Conservation (phyloP, 2,888 invertebrate genomes). For the Chelonus formosanus region DNA sequence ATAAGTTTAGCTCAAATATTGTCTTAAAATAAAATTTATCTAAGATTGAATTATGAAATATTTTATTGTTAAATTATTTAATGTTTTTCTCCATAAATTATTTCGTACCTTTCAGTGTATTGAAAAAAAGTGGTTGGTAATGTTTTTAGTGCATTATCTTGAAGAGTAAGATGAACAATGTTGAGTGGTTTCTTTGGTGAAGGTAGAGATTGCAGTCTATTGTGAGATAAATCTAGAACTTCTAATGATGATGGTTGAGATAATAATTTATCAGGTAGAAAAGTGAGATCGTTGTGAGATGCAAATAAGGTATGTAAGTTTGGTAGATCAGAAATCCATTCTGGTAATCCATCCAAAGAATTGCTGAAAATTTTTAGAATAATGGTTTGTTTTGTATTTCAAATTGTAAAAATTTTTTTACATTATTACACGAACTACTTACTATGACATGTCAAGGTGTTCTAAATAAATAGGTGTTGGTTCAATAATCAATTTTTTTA, state of each 20-base stretch:
- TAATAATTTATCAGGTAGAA: constrained; percentile 78
- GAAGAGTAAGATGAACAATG: constrained; percentile 74
- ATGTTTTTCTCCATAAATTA: too few relatives aligned
- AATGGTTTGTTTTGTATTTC: too few relatives aligned
- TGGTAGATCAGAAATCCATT: constrained; percentile 80
- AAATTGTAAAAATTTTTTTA: neutral
- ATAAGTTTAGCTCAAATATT: too few relatives aligned
- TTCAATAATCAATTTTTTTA: constrained; percentile 75
- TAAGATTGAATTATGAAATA: neutral
- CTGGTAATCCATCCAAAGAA: constrained; percentile 76
- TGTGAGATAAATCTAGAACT: constrained; percentile 80
- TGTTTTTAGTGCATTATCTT: constrained; percentile 79
- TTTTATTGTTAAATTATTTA: constrained; percentile 62
- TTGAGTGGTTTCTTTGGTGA: constrained; percentile 76
- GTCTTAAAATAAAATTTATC: neutral
- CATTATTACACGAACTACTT: constrained; percentile 48
- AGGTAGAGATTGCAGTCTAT: constrained; percentile 78
- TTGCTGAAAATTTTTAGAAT: constrained; percentile 66
- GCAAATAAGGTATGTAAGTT: constrained; percentile 78
- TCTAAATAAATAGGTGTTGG: constrained; percentile 77
- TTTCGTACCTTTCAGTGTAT: constrained; percentile 65
- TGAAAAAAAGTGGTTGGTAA: constrained; percentile 82
- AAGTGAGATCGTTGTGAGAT: constrained; percentile 76
- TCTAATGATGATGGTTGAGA: constrained; percentile 78
- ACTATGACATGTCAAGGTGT: constrained; percentile 81